These are phyloP conservation scores for Harpagoxenus sublaevis DNA, from an alignment of 2,888 invertebrate genomes.

Conservation along the genomic window DNA sequence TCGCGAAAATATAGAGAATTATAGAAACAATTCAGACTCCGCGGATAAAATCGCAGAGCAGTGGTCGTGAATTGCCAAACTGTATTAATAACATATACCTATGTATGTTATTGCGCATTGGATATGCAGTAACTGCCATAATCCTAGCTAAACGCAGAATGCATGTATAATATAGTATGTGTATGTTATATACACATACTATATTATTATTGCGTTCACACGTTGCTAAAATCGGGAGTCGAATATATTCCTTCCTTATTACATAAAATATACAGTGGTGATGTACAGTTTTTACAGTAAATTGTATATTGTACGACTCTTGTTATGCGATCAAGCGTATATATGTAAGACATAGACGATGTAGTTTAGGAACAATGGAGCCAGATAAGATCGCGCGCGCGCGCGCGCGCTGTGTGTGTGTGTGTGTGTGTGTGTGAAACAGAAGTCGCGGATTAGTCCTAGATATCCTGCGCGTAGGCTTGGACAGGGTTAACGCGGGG, in stretches of 20 bases:
- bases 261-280: slow-evolving; percentile 13
- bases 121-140: background rate
- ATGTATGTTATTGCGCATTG: background rate
- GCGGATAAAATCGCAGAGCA: background rate
- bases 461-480: slow-evolving; percentile 72
- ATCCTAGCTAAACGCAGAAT: slow-evolving; percentile 1
- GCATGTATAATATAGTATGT: background rate
- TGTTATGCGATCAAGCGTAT: slow-evolving; percentile 24
- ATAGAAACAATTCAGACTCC: background rate
- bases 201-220: background rate
- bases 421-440: slow-evolving; percentile 41
- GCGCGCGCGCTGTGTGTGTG: background rate
- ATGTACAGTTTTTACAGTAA: slow-evolving; percentile 21
- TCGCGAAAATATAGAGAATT: background rate
- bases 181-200: background rate
- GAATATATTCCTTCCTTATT: background rate
- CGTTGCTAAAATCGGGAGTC: background rate
- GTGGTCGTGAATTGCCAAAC: background rate
- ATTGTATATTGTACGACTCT: slow-evolving; percentile 12
- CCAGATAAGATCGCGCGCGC: slow-evolving; percentile 72
- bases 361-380: slow-evolving; percentile 71
- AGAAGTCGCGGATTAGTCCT: slow-evolving; percentile 76
- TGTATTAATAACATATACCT: slow-evolving; percentile 7
- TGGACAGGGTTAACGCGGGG: slow-evolving; percentile 66
- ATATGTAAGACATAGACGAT: slow-evolving; percentile 23